Evolutionary conservation across 2,113 vertebrate species (phyloP).

Genomic region (Pipa parva): DNA sequence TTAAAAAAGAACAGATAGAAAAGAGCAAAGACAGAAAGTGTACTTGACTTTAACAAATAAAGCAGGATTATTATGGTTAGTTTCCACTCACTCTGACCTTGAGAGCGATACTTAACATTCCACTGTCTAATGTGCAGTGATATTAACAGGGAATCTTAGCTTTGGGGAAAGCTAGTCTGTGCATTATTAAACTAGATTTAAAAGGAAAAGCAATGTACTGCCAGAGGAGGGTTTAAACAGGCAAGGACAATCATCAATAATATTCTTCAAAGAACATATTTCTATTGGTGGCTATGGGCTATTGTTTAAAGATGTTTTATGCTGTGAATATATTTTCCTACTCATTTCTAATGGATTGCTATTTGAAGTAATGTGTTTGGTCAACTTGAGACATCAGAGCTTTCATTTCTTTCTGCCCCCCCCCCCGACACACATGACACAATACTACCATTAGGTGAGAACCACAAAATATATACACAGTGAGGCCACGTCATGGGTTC

Average conservation of each 20-base stretch:
- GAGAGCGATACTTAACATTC: conserved; percentile 3
- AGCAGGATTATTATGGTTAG: background rate
- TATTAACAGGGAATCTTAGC: conserved; percentile 11
- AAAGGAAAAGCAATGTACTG: conserved; percentile 10
- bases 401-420: background rate
- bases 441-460: too few species aligned
- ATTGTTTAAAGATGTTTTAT: conserved; percentile 34
- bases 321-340: conserved; percentile 28
- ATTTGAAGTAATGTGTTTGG: conserved; percentile 13
- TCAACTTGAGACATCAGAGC: conserved; percentile 11
- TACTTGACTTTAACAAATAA: background rate
- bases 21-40: background rate
- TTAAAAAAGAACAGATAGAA: background rate
- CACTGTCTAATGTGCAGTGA: background rate
- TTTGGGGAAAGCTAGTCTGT: conserved; percentile 22
- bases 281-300: conserved; percentile 13
- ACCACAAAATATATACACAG: too few species aligned
- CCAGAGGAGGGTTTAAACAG: conserved; percentile 30
- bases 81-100: conserved; percentile 13
- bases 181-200: conserved; percentile 36
- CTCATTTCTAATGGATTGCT: conserved; percentile 11
- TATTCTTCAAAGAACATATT: conserved; percentile 25
- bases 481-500: too few species aligned
- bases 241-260: conserved; percentile 37
- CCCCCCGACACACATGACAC: background rate